Percentiles rank a stretch among this genome's conserved stretches.
phyloP scores from a whole-genome alignment of 2,888 invertebrate genomes.

The Conchocele bisecta region DNA sequence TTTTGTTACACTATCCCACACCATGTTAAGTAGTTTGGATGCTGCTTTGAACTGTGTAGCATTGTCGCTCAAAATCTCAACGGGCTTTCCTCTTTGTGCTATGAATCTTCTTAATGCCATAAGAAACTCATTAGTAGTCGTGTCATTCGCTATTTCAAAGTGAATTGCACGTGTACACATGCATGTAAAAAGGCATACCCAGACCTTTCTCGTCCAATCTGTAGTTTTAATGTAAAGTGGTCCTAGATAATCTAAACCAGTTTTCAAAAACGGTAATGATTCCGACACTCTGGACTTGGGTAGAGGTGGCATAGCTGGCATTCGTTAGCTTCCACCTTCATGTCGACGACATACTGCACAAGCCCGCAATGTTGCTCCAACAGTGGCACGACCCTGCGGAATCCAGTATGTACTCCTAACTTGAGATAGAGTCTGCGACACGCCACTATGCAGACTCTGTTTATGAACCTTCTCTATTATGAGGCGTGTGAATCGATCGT shows the following conservation, averaged over 20 bases:
- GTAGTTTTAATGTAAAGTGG: no score
- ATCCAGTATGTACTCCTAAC: neutral
- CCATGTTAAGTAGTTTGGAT: no score
- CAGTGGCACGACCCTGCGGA: no score
- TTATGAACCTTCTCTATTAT: neutral
- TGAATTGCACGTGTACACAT: constrained; percentile 1
- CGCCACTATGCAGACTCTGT: neutral
- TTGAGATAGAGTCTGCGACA: neutral
- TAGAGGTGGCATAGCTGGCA: constrained; percentile 5
- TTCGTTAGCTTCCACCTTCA: neutral
- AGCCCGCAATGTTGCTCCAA: no score
- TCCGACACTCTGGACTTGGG: constrained; percentile 3
- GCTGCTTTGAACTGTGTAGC: no score
- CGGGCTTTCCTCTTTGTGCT: no score
- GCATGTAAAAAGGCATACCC: constrained; percentile 15
- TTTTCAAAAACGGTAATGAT: neutral
- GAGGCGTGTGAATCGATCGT: no score
- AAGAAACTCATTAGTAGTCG: neutral
- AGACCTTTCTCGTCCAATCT: neutral
- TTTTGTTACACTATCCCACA: no score
- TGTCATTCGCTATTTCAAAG: constrained; percentile 5
- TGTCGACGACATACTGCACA: no score
- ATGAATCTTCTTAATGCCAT: no score
- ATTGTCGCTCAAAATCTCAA: no score
- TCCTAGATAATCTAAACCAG: constrained; percentile 3